Conservation (phyloP, 2,797 vertebrate species). For the Notolabrus celidotus region DNA sequence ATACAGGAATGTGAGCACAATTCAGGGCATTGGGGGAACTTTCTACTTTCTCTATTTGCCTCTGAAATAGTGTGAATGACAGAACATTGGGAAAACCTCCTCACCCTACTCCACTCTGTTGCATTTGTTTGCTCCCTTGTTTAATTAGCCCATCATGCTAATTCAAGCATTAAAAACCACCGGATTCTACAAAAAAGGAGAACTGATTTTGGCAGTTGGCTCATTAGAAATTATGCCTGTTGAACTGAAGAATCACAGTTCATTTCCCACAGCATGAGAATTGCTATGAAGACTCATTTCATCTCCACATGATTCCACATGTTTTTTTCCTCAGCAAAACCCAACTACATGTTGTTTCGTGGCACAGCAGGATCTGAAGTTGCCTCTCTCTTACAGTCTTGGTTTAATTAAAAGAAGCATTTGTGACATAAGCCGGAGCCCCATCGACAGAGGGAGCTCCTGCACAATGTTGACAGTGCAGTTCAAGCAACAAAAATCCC, state of each 20-base stretch:
- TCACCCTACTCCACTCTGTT: neutral
- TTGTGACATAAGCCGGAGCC: slow-evolving; percentile 18
- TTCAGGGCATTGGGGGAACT: slow-evolving; percentile 55
- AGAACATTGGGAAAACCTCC: slow-evolving; percentile 25
- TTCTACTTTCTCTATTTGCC: slow-evolving; percentile 24
- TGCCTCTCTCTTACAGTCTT: slow-evolving; percentile 15
- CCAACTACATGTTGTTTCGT: slow-evolving; percentile 25
- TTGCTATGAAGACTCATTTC: slow-evolving; percentile 56
- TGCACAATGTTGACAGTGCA: slow-evolving; percentile 8
- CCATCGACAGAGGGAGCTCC: slow-evolving; percentile 7
- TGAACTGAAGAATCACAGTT: slow-evolving; percentile 59
- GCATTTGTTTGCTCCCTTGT: slow-evolving; percentile 28
- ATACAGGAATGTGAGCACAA: slow-evolving; percentile 32
- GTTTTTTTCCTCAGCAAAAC: slow-evolving; percentile 39
- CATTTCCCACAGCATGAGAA: slow-evolving; percentile 47
- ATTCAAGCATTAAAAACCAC: slow-evolving; percentile 60
- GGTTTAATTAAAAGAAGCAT: slow-evolving; percentile 47
- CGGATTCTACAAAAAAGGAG: slow-evolving; percentile 63
- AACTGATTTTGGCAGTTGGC: slow-evolving; percentile 63
- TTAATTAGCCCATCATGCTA: slow-evolving; percentile 60
- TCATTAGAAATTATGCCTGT: slow-evolving; percentile 67
- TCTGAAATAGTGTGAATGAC: slow-evolving; percentile 17
- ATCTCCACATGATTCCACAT: slow-evolving; percentile 57
- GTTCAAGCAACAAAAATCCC: neutral
- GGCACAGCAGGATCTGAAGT: neutral